Base-by-base conservation (phyloP, 2,888 invertebrate genomes). In the Drosophila rubida region DNA sequence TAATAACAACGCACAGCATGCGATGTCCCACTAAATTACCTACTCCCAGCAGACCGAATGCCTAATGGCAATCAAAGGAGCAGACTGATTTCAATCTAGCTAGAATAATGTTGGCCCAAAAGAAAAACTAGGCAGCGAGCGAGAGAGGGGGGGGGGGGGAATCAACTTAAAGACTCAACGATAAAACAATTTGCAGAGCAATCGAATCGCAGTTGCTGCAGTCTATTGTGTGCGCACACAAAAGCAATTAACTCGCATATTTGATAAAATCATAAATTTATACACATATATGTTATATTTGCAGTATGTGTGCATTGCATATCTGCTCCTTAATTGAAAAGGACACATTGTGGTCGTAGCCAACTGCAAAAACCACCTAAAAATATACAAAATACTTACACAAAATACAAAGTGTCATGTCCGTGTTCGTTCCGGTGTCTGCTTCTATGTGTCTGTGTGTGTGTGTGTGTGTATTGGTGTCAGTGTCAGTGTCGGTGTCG, bases 241-340 rank as follows among this genome's bases (percentile, higher is more conserved):
- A 83, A 81, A 86, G 65, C 87, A 86, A 81, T 86, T 83, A 81
- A 86, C 71, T 86, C 55, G 58, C 54, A 57, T 66, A 67, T 77
- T 74, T 80, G 65, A 83, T 80, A 77, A 69, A 78, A 78, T 68
- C 73, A 67, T 62, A 62, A 55, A 53, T 77, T 42, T 61, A 57
- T 63, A 48, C 13, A 41, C 16, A n/a, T 58, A n/a, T 42, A n/a
- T 37, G 35, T 51, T 44, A 19, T 19, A 19, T 19, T 27, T 27
- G 4, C 9, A 27, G 9, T 27, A 27, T 32, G n/a, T 32, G n/a
- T 32, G 32, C n/a, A 23, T 32, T 11, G 35, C 19, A 7, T 49
- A 48, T 68, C 42, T 48, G 55, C 57, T 14, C 30, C 65, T 45
- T 83, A 81, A 81, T 81, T 81, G 81, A 77, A 83, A 83, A 71